These are phyloP conservation scores for Aplysia californica DNA, from an alignment of 1,140 invertebrate genomes.

Conservation along the genomic window DNA sequence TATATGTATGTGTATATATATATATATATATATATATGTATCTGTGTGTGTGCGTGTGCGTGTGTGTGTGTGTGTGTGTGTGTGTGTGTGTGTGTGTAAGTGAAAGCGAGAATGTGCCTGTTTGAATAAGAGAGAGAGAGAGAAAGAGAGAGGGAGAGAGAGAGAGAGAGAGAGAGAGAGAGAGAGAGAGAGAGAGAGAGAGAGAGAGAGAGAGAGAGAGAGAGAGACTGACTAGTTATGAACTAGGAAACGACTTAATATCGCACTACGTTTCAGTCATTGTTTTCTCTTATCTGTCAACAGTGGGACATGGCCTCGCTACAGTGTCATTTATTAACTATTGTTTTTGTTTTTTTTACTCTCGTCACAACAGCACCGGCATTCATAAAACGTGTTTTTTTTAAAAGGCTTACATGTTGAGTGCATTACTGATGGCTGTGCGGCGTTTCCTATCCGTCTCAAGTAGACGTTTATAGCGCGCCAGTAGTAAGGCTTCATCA, in stretches of 20 bases:
- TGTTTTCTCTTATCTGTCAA: not conserved
- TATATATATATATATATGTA: not conserved
- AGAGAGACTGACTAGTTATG: not conserved
- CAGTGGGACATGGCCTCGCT: not conserved
- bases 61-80: slow-evolving; percentile 5
- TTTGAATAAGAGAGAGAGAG: not conserved
- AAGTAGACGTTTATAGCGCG: too few species aligned
- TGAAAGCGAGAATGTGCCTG: not conserved
- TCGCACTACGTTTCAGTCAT: not conserved
- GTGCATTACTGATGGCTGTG: too few species aligned
- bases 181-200: slow-evolving; percentile 13
- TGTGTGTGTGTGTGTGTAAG: not conserved
- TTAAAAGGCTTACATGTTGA: not conserved
- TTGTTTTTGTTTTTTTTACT: not conserved
- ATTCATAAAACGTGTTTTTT: not conserved
- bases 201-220: slow-evolving; percentile 17
- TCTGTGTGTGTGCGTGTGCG: too few species aligned
- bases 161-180: slow-evolving; percentile 11
- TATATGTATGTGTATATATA: not conserved
- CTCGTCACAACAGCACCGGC: not conserved
- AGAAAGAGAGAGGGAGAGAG: not conserved
- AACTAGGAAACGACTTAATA: not conserved
- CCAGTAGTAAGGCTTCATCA: too few species aligned
- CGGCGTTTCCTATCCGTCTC: too few species aligned
- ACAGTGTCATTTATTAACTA: not conserved